Base-by-base conservation (phyloP, 1,140 invertebrate species). In the Propsilocerus akamusi region DNA sequence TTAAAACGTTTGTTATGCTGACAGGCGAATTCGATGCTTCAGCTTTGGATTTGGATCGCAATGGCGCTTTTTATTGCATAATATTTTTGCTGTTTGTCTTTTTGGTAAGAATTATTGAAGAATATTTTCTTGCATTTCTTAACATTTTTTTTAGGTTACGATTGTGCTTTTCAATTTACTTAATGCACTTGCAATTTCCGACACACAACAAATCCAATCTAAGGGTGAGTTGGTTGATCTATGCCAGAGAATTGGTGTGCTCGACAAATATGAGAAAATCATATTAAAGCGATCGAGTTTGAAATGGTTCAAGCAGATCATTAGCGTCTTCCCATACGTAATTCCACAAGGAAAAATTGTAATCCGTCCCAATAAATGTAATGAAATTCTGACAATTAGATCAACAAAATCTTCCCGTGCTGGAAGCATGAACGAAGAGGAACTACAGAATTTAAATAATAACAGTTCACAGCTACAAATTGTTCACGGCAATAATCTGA, bases 1-100 rank as follows among this genome's bases (percentile, higher is more conserved):
- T 86, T 52, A 86, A 86, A 66, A 86, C 83, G 0, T 76, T 85
- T 20, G 78, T 86, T 1, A 88, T 88, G 84, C 68, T 87, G 22
- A 86, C 83, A 0, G 85, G 85, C 8, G 84, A 88, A 63, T 83
- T 86, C 54, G 83, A 88, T 55, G 81, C 81, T 0, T 67, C 73
- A 4, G 74, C 74, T n/a, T 78, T 88, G 14, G 76, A 82, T 25
- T 86, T 87, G 55, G 65, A 74, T n/a, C 66, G 68, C 6, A 41
- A 17, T 6, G 57, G 17, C 5, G 57, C 77, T 8, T 73, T 73
- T 17, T 83, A 81, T 56, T 78, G 80, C 53, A 52, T 83, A 0
- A 74, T 87, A 24, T 86, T 88, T 58, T 67, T 83, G 7, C 62
- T 83, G 2, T 88, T 88, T 53, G 77, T 87, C 4, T 82, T 88